Percentiles rank a stretch among this genome's conserved stretches.
Evolutionary conservation across 2,113 vertebrate species (phyloP).

Genomic region (Odocoileus virginianus): DNA sequence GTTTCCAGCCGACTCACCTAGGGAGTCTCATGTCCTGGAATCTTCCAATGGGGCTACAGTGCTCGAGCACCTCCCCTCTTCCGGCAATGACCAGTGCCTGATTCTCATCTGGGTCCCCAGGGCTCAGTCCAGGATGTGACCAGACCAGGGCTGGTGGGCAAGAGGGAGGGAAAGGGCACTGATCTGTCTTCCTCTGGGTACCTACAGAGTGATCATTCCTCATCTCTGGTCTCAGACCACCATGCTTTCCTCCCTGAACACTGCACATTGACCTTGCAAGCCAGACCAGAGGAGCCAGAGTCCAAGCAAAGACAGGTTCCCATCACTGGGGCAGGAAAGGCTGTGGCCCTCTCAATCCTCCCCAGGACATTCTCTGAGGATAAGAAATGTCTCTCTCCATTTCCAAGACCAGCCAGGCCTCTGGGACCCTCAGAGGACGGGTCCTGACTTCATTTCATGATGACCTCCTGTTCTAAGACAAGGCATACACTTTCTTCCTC

Average conservation of each 20-base stretch:
- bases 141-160: not conserved
- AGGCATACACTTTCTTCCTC: not conserved
- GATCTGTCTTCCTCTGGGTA: not conserved
- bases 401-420: not conserved
- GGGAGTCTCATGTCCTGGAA: too few species aligned
- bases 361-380: not conserved
- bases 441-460: not conserved
- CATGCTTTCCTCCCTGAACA: not conserved
- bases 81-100: not conserved
- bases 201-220: not conserved
- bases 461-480: not conserved
- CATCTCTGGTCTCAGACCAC: not conserved
- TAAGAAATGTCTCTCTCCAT: too few species aligned
- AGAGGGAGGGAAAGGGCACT: not conserved
- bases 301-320: not conserved
- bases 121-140: not conserved
- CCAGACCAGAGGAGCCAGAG: not conserved
- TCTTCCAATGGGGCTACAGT: not conserved
- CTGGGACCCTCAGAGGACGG: not conserved
- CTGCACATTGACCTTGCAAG: not conserved
- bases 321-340: not conserved
- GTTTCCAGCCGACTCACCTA: not conserved
- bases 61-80: not conserved
- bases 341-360: fast-evolving
- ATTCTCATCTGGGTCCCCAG: not conserved